These are phyloP conservation scores for Psittacus erithacus DNA, from an alignment of 2,113 vertebrate genomes.

Conservation along the genomic window DNA sequence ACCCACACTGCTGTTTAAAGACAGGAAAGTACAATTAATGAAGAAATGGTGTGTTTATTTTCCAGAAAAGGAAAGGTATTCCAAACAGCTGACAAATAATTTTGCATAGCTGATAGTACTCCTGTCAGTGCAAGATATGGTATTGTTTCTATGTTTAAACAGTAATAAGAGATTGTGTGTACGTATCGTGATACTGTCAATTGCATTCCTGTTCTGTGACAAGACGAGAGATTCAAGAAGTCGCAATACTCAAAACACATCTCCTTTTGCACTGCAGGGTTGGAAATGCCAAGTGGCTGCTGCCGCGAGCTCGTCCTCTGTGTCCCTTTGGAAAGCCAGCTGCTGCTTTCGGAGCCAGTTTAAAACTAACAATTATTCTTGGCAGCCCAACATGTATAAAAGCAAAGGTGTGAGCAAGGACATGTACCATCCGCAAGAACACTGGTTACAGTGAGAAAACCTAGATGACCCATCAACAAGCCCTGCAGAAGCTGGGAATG, in stretches of 20 bases:
- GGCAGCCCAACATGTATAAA: fast-evolving
- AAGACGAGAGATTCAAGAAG: neutral
- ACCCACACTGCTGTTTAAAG: neutral
- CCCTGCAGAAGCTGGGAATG: neutral
- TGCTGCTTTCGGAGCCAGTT: neutral
- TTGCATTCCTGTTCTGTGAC: neutral
- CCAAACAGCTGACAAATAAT: neutral
- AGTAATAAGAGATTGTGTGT: neutral
- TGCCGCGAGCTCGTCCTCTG: neutral
- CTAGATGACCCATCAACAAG: neutral
- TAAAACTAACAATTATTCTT: neutral
- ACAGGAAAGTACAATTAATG: neutral
- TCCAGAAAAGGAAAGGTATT: constrained; percentile 27
- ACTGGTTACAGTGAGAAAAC: neutral
- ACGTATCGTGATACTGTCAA: neutral
- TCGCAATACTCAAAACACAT: neutral
- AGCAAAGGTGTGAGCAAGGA: neutral
- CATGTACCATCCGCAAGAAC: neutral
- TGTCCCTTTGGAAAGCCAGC: neutral
- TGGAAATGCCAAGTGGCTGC: neutral
- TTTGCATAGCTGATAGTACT: neutral
- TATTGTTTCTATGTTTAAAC: constrained; percentile 29
- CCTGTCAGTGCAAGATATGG: neutral
- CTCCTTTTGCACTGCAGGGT: neutral
- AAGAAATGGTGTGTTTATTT: neutral